Base-by-base conservation (phyloP, 2,113 vertebrate species). In the Gadus macrocephalus region DNA sequence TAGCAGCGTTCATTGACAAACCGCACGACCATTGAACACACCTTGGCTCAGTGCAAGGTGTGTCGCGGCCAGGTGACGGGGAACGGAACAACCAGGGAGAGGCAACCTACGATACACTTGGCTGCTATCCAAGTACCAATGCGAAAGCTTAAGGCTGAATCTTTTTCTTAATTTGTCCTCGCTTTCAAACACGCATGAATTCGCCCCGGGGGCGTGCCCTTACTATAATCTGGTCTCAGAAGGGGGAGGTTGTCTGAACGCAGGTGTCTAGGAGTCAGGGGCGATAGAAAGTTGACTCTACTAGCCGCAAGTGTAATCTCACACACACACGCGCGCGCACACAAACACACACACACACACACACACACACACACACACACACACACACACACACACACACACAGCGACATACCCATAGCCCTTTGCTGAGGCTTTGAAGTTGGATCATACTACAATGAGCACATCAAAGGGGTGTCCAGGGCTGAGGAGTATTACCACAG, bases 341-440 rank as follows among this genome's bases (percentile, higher is more conserved):
- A 66, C 19, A 71, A 38, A 64, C 49, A n/a, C 72, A 16, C 73
- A n/a, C 20, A 2, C 66, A 58, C 70, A 42, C 64, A 76, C 31
- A 31, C 31, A 31, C 31, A 6, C 31, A 31, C 31, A 31, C 71
- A 63, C 71, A 66, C 19, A 71, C 53, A 64, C 49, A n/a, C 72
- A 16, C 73, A n/a, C 20, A 2, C 66, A 58, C 70, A 42, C 64
- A 76, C 69, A 9, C 3, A 70, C 69, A 65, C 58, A 7, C 20
- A 19, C 3, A 3, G 15, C 28, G 27, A 60, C 38, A 15, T 1
- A n/a, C 4, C 56, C 55, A 9, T 5, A 7, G 25, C 15, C 49
- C 49, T 9, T 15, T 72, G 9, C 22, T n/a, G 73, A 64, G 16
- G 79, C 88, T 92, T 92, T 91, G 88, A 91, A 91, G 86, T 83